phyloP scores from a whole-genome alignment of 2,113 vertebrate species.

The Grammatotria lemairii region DNA sequence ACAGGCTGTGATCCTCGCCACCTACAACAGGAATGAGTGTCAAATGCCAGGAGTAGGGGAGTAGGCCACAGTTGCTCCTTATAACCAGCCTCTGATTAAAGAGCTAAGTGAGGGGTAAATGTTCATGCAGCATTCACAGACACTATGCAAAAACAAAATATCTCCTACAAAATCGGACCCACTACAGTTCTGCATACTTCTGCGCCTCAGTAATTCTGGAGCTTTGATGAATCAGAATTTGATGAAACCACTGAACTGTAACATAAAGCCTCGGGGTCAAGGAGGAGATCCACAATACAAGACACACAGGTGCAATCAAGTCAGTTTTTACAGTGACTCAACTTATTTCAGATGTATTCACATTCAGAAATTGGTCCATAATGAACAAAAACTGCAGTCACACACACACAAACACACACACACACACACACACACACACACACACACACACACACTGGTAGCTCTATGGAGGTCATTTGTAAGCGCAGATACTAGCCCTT shows the following conservation, averaged over 20 bases:
- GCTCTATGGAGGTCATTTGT: too few species aligned
- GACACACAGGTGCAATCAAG: not conserved
- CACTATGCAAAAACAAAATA: not conserved
- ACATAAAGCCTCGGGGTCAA: not conserved
- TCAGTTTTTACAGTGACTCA: not conserved
- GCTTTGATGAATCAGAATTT: not conserved
- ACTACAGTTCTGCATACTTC: not conserved
- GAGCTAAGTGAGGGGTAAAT: not conserved
- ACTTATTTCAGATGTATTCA: too few species aligned
- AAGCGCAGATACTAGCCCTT: too few species aligned
- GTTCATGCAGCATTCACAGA: not conserved
- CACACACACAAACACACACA: rapidly evolving
- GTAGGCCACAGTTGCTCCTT: not conserved
- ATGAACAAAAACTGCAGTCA: too few species aligned
- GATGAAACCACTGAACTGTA: not conserved
- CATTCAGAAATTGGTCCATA: too few species aligned
- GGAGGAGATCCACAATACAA: not conserved
- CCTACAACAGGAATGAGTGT: not conserved
- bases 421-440: too few species aligned
- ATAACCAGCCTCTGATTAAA: not conserved
- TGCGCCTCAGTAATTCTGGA: not conserved
- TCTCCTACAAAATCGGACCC: not conserved
- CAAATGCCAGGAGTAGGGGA: not conserved
- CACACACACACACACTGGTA: rapidly evolving
- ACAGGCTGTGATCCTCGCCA: not conserved